Evolutionary conservation across 1,140 invertebrate genomes (phyloP).

Genomic region (Helicoverpa armigera): DNA sequence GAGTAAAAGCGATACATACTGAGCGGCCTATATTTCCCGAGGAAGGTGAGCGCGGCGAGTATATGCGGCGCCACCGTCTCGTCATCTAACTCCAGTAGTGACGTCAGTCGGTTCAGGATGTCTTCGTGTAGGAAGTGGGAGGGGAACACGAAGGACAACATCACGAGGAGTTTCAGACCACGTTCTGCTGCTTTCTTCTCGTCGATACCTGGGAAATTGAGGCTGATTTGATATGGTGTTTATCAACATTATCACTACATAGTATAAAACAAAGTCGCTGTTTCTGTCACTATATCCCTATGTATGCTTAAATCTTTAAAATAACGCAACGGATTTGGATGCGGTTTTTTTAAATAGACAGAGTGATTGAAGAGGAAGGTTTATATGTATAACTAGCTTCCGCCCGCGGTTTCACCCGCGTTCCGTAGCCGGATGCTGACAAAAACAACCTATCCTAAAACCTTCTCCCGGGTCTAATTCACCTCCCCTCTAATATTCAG

Average conservation of each 20-base stretch:
- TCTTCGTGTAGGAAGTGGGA: constrained; percentile 96
- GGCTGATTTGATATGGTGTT: background rate
- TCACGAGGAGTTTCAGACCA: constrained; percentile 93
- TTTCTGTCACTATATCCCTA: background rate
- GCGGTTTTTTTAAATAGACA: too few species aligned
- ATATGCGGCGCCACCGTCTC: constrained; percentile 94
- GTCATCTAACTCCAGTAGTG: constrained; percentile 93
- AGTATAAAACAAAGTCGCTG: too few species aligned
- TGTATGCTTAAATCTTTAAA: background rate
- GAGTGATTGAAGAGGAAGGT: too few species aligned
- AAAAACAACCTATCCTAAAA: too few species aligned
- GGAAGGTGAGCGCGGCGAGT: constrained; percentile 94
- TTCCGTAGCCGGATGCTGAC: too few species aligned
- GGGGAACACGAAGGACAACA: constrained; percentile 96
- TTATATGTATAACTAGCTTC: too few species aligned
- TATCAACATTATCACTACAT: background rate
- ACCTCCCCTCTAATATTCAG: too few species aligned
- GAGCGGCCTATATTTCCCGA: constrained; percentile 94
- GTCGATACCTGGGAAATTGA: constrained; percentile 88
- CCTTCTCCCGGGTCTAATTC: too few species aligned
- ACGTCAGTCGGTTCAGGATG: constrained; percentile 93
- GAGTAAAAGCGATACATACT: constrained; percentile 88
- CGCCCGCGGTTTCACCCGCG: too few species aligned
- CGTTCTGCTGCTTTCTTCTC: constrained; percentile 93
- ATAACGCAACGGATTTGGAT: too few species aligned